These are phyloP conservation scores for Apamea anceps DNA, from an alignment of 2,888 invertebrate genomes.

Conservation along the genomic window DNA sequence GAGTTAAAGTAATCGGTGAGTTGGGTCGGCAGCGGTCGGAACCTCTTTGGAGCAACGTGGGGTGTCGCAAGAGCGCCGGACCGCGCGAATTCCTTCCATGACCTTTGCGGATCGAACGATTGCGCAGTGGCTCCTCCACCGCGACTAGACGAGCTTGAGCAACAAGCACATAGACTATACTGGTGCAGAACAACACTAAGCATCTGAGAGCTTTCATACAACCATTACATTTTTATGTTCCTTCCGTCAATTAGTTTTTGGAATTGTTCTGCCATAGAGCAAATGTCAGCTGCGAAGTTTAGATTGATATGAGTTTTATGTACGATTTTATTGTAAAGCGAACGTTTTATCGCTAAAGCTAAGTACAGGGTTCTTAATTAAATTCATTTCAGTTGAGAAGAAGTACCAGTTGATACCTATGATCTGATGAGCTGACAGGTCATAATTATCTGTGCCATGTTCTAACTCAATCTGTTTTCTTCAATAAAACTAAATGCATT, in stretches of 20 bases:
- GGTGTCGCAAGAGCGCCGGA: constrained; percentile 87
- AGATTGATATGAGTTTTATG: not conserved
- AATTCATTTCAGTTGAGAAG: not conserved
- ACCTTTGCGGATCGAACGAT: constrained; percentile 90
- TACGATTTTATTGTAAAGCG: not conserved
- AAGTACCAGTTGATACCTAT: not conserved
- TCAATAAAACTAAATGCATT: not conserved
- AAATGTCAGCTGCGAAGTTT: not conserved
- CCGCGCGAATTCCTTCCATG: constrained; percentile 90
- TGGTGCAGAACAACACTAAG: constrained; percentile 42
- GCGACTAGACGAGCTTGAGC: constrained; percentile 87
- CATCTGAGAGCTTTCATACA: constrained; percentile 8
- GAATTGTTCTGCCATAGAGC: not conserved
- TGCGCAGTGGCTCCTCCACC: constrained; percentile 87
- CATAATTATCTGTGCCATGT: not conserved
- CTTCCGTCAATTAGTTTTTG: not conserved
- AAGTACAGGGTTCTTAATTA: too few species aligned
- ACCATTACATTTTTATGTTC: not conserved
- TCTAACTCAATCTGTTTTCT: not conserved
- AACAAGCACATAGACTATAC: constrained; percentile 82
- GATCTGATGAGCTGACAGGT: too few species aligned
- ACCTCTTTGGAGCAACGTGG: constrained; percentile 80
- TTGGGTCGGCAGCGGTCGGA: constrained; percentile 69
- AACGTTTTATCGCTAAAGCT: not conserved
- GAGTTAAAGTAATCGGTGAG: constrained; percentile 70